phyloP scores from a whole-genome alignment of 2,113 vertebrate species.

The Trichomycterus rosablanca region DNA sequence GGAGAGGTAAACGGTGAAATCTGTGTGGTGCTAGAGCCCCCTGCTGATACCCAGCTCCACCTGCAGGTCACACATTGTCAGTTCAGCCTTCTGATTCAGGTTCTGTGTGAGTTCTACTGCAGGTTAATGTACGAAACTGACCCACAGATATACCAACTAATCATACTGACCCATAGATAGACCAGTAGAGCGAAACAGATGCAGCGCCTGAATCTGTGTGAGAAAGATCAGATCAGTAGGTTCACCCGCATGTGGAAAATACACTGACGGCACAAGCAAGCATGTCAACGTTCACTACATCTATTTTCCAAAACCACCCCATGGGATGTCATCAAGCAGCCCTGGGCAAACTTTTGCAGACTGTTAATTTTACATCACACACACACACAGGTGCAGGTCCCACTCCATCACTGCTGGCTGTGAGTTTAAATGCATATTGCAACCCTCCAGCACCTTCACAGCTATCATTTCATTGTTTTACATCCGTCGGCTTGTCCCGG shows the following conservation, averaged over 20 bases:
- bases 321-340: slow-evolving; percentile 54
- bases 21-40: slow-evolving; percentile 28
- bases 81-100: slow-evolving; percentile 40
- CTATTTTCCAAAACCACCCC: slow-evolving; percentile 51
- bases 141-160: background rate
- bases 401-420: slow-evolving; percentile 12
- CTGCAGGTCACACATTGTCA: slow-evolving; percentile 53
- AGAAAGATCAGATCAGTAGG: slow-evolving; percentile 44
- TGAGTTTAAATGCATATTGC: background rate
- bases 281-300: slow-evolving; percentile 57
- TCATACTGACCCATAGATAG: background rate
- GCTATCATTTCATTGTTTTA: slow-evolving; percentile 39
- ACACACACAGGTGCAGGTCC: slow-evolving; percentile 10
- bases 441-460: slow-evolving; percentile 31
- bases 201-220: slow-evolving; percentile 41
- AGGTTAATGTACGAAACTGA: background rate
- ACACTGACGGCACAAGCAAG: slow-evolving; percentile 39
- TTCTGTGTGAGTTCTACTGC: too few species aligned
- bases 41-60: slow-evolving; percentile 63
- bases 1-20: slow-evolving; percentile 23
- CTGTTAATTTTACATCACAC: slow-evolving; percentile 53
- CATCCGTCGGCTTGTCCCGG: slow-evolving; percentile 45
- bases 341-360: slow-evolving; percentile 50
- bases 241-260: slow-evolving; percentile 25
- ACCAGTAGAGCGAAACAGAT: background rate